Base-by-base conservation (phyloP, 1,140 invertebrate genomes). In the Leptinotarsa defecta region DNA sequence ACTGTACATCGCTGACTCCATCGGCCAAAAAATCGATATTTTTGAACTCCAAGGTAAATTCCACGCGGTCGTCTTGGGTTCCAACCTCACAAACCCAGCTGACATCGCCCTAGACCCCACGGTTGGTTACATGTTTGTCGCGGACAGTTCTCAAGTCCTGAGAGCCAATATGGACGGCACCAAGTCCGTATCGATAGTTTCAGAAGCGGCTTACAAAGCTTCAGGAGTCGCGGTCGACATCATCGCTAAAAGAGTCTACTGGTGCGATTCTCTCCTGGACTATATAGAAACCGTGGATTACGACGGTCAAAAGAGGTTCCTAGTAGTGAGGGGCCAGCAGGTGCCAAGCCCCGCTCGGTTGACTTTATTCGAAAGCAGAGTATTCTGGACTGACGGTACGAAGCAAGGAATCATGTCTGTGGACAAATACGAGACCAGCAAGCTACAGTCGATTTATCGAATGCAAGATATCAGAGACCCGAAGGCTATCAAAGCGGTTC, bases 261-360 rank as follows among this genome's bases (percentile, higher is more conserved):
- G 98, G 95, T 98, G 96, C 81, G 98, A 99, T 85, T 95, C 95
- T 0, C 88, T 98, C 6, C 86, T 99, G 52, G 97, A 99, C 86
- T 99, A 98, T 84, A 99, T 99, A 77, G 98, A 99, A 84, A 98
- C 96, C 0, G 95, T 97, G 2, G 95, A 98, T 84, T 99, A 99
- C 83, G 92, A 97, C 75, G 98, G 98, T 1, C 88, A 90, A 19
- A 89, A 93, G 75, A 88, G 95, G 52, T 91, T 93, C 62, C 89
- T 95, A 82, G 91, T 96, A 2, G 84, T 96, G 0, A 86, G 94
- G 74, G 94, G 96, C 20, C 92, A 94, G 70, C 90, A 93, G 70
- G 95, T 98, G 0, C 96, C 96, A 1, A 94, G 94, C 19, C 95
- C 96, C 0, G 92, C 94, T 1, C 88, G 94, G 24, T 83, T 98